Evolutionary conservation across 2,113 vertebrate species (phyloP), one percentile per base, ranked within the genome.

Genomic region (Fregetta grallaria): DNA sequence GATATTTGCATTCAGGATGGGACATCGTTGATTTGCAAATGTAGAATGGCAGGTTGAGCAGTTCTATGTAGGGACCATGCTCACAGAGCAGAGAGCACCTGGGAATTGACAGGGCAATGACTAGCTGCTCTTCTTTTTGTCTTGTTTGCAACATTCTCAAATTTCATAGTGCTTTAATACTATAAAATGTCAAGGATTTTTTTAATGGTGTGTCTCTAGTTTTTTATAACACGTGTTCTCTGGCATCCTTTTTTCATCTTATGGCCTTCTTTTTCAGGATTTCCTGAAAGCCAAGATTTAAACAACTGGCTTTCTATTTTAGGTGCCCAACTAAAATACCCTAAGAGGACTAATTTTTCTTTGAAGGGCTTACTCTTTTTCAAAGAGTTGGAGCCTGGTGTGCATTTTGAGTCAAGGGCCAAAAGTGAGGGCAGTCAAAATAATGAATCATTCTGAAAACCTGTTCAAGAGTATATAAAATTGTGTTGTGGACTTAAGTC

Each of bases 31-130:
- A 4, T 26, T 42, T 42, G 40, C 62, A 20, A 6, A 27, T 3
- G 42, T 8, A 6, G 11, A 19, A 11, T 2, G 13, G 11, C 26
- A 8, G 13, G 12, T 9, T 19, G 15, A 26, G 26, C 32, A 0
- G n/a, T 7, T 17, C 40, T 6, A 7, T 5, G 32, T 3, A 0
- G 1, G n/a, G n/a, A 16, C 19, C 13, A 0, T 4, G 9, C 30
- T 56, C 23, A 1, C 26, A 15, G 42, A 40, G 63, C 83, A 16
- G 5, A 15, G 45, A 9, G 50, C 56, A 3, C 44, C n/a, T 8
- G 59, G 21, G 9, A 23, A 3, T 2, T 7, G 30, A 3, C 14
- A 11, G 18, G 32, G 55, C 17, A n/a, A 1, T 2, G 15, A 6
- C 20, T 20, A 38, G 1, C 13, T 26, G 50, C 19, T 25, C 10